These are phyloP conservation scores for Heteropelma amictum DNA, from an alignment of 2,888 invertebrate species.

Conservation along the genomic window DNA sequence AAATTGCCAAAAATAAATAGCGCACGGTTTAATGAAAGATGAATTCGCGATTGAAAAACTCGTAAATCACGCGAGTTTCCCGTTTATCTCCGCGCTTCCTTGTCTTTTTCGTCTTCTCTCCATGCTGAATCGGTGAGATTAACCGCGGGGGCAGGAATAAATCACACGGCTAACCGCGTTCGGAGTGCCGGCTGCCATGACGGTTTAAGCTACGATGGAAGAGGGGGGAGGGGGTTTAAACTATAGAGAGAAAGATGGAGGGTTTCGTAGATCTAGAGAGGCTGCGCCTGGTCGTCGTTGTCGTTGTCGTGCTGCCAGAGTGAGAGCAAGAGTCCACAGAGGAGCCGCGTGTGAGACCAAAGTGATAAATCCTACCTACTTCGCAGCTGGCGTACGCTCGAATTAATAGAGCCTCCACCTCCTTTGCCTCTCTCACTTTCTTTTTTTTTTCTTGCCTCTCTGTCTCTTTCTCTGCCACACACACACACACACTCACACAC, in stretches of 20 bases:
- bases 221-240: constrained; percentile 36
- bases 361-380: constrained; percentile 59
- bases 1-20: constrained; percentile 11
- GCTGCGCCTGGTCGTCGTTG: constrained; percentile 36
- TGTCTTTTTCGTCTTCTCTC: constrained; percentile 18
- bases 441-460: constrained; percentile 6
- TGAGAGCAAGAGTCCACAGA: constrained; percentile 25
- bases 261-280: constrained; percentile 42
- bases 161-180: constrained; percentile 58
- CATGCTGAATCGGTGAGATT: constrained; percentile 56
- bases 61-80: constrained; percentile 26
- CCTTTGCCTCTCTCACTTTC: background rate
- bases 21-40: background rate
- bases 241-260: constrained; percentile 40
- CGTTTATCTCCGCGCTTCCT: constrained; percentile 32
- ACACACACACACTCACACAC: constrained; percentile 8
- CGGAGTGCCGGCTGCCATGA: constrained; percentile 52
- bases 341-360: constrained; percentile 49
- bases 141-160: constrained; percentile 58
- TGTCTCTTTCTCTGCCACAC: constrained; percentile 1
- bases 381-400: constrained; percentile 58
- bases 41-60: constrained; percentile 39
- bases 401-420: constrained; percentile 53
- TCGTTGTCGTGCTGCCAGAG: constrained; percentile 41
- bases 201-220: constrained; percentile 44